A percentile compares a stretch with the other conserved stretches of the same genome.
Conservation (phyloP, 2,113 vertebrate species). For the Scomber scombrus region DNA sequence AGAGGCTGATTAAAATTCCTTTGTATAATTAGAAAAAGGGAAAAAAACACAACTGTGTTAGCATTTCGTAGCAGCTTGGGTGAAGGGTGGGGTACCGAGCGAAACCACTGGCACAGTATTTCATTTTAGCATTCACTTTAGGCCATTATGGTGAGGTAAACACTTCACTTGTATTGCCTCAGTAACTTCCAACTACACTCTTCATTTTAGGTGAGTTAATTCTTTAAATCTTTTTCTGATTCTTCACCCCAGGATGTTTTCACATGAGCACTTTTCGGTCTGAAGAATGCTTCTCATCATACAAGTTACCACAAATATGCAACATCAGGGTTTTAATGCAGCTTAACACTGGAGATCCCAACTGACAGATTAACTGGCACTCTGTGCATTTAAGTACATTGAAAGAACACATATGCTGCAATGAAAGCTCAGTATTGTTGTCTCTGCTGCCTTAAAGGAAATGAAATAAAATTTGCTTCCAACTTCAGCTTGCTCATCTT, state of each 20-base stretch:
- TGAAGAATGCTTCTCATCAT: conserved; percentile 40
- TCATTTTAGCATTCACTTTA: too few relatives aligned
- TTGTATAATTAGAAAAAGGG: conserved; percentile 42
- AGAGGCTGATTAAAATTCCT: conserved; percentile 59
- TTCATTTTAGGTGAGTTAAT: conserved; percentile 26
- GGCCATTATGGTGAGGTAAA: background rate
- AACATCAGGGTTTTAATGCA: conserved; percentile 41
- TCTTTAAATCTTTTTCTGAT: background rate
- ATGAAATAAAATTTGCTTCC: background rate
- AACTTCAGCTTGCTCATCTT: background rate
- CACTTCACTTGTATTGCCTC: conserved; percentile 3
- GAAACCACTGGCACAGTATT: conserved; percentile 5
- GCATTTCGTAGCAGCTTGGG: conserved; percentile 1
- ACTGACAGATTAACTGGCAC: conserved; percentile 26
- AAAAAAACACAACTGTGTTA: conserved; percentile 8
- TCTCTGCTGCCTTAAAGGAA: background rate
- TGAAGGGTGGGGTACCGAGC: conserved; percentile 21
- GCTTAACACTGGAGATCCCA: conserved; percentile 8
- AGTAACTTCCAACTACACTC: conserved; percentile 1
- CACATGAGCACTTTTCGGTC: conserved; percentile 40
- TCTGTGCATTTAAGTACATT: conserved; percentile 35
- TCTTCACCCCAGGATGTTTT: conserved; percentile 44
- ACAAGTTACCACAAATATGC: conserved; percentile 57
- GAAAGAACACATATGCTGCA: background rate
- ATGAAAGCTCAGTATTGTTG: background rate